A percentile compares a stretch with the other conserved stretches of the same genome.
These are phyloP conservation scores for Schizotus pectinicornis DNA, from an alignment of 2,888 invertebrate genomes.

Conservation along the genomic window DNA sequence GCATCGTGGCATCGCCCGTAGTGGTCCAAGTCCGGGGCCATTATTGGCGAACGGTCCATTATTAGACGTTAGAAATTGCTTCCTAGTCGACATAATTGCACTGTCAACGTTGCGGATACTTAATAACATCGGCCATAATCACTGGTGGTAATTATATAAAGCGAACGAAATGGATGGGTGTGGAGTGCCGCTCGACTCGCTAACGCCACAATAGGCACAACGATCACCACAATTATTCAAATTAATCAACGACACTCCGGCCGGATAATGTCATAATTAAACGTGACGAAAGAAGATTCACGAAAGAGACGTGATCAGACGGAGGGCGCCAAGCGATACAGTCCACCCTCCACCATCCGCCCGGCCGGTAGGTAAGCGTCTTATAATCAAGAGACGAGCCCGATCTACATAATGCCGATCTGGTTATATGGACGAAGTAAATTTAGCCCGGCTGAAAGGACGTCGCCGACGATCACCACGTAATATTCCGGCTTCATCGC, in stretches of 20 bases:
- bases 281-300: slow-evolving; percentile 23
- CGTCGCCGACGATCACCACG: no score
- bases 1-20: no score
- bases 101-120: slow-evolving; percentile 39
- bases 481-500: no score
- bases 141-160: slow-evolving; percentile 36
- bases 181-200: slow-evolving; percentile 11
- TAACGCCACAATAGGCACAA: slow-evolving; percentile 23
- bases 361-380: no score
- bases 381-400: no score
- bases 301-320: slow-evolving; percentile 10
- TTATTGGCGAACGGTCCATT: slow-evolving; percentile 32
- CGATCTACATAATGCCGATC: no score
- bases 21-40: background rate
- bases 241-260: slow-evolving; percentile 15
- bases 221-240: slow-evolving; percentile 27
- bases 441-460: no score
- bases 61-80: slow-evolving; percentile 40
- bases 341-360: no score
- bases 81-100: slow-evolving; percentile 43
- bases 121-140: slow-evolving; percentile 38
- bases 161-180: slow-evolving; percentile 31
- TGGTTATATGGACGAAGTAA: no score
- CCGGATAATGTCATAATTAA: slow-evolving; percentile 23
- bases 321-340: no score